Conservation (phyloP, 2,888 invertebrate species). For the Andrena camellia region DNA sequence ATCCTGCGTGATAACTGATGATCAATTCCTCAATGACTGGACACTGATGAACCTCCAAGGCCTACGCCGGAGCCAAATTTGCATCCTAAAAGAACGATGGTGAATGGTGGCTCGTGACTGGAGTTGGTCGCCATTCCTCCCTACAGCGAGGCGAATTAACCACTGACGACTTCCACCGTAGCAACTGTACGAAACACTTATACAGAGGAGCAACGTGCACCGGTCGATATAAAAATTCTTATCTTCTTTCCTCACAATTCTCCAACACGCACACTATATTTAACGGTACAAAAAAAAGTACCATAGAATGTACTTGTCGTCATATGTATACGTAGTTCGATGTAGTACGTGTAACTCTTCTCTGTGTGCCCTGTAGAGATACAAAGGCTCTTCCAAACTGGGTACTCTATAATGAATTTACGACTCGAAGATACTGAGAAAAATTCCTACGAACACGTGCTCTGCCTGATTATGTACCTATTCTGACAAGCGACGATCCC, state of each 20-base stretch:
- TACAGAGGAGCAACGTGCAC: neutral
- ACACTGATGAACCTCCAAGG: conserved; percentile 11
- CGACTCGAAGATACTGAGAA: too few relatives aligned
- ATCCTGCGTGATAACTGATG: conserved; percentile 5
- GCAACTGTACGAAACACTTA: neutral
- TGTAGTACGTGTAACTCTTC: too few relatives aligned
- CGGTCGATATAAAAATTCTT: neutral
- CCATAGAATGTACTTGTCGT: too few relatives aligned
- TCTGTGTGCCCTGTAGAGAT: too few relatives aligned
- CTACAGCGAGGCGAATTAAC: neutral
- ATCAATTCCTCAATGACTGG: conserved; percentile 3
- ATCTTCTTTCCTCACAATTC: neutral
- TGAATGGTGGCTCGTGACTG: neutral
- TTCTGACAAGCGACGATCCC: too few relatives aligned
- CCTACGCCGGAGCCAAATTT: neutral
- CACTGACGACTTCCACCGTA: neutral
- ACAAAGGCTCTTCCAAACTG: too few relatives aligned
- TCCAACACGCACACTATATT: neutral
- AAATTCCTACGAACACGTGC: too few relatives aligned
- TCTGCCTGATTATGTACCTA: too few relatives aligned
- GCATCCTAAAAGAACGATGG: conserved; percentile 2
- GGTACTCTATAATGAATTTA: too few relatives aligned
- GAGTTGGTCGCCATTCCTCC: neutral
- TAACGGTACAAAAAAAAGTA: neutral
- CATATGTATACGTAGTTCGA: too few relatives aligned